Evolutionary conservation across 1,140 invertebrate species (phyloP), one percentile per base, ranked within the genome.

Genomic region (Meloidogyne hapla): DNA sequence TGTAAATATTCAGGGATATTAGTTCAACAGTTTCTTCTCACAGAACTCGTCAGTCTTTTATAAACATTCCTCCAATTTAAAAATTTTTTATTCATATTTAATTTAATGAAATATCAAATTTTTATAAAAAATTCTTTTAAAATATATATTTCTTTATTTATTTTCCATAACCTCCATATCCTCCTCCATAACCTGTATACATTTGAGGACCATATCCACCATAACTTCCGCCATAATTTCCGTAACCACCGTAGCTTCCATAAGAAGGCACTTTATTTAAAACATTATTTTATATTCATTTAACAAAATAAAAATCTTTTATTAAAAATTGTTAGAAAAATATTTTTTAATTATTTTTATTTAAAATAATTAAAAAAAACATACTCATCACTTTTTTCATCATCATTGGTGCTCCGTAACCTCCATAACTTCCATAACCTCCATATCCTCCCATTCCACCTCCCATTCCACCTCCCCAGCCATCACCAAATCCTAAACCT

Each of bases 311-410:
- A n/a, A n/a, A n/a, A n/a, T n/a, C n/a, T n/a, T n/a, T n/a, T n/a
- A n/a, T n/a, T n/a, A n/a, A n/a, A n/a, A n/a, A n/a, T n/a, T n/a
- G n/a, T n/a, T n/a, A n/a, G n/a, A n/a, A n/a, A n/a, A n/a, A n/a
- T n/a, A n/a, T n/a, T n/a, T n/a, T n/a, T n/a, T n/a, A n/a, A n/a
- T n/a, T n/a, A 56, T 56, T 56, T 56, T 5, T n/a, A 5, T 13
- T n/a, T n/a, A n/a, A 13, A 56, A 56, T 42, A 42, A n/a, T 56
- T n/a, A n/a, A 56, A 8, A n/a, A 42, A 42, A 42, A 21, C n/a
- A 56, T n/a, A 56, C 48, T 56, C 8, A 56, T 56, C n/a, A 56
- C n/a, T 56, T 56, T 56, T 56, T 56, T 56, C 48, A 56, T 56
- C 18, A 56, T 56, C 48, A 56, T 56, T n/a, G 18, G 48, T 1